Evolutionary conservation across 2,113 vertebrate species (phyloP), one percentile per base, ranked within the genome.

Genomic region (Hemiprocne comata): DNA sequence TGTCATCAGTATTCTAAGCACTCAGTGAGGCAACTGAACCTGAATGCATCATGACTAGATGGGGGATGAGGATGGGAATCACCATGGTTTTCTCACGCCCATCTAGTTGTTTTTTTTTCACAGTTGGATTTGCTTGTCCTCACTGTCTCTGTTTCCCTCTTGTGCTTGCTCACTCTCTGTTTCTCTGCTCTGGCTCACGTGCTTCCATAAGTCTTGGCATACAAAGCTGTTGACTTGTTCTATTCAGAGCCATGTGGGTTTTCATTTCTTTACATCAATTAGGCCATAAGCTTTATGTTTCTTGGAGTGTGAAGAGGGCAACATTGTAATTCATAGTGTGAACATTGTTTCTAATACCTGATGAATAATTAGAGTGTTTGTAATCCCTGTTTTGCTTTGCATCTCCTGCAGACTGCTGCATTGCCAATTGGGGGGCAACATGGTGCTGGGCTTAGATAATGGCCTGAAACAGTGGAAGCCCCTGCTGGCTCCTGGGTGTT

Each of bases 401-500:
- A 6, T 78, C 36, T 12, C 38, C 92, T 55, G 38, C 38, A 12
- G 60, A 8, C 60, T 60, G 58, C 71, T 88, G 74, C 65, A 31
- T 48, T 81, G 73, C 20, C 18, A 74, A 4, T 0, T 69, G 38
- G 6, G 36, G n/a, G 11, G 33, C 48, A 26, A 1, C 5, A 48
- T 51, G 75, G 18, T 25, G 26, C 71, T 82, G 89, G 40, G 50
- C 67, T 95, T 70, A 38, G 64, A 25, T 31, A 69, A 70, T 61
- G 79, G 26, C 51, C 31, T 58, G 64, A 54, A 70, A 66, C 17
- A 53, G 17, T 40, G 54, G 86, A 85, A 90, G 21, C 72, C 88
- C 75, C 82, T 94, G 79, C 91, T 88, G 58, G 33, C 85, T 73
- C 64, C 54, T 83, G 93, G n/a, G 44, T 79, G 9, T 94, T 86